Base-by-base conservation (phyloP, 2,797 vertebrate species). In the Numenius phaeopus region DNA sequence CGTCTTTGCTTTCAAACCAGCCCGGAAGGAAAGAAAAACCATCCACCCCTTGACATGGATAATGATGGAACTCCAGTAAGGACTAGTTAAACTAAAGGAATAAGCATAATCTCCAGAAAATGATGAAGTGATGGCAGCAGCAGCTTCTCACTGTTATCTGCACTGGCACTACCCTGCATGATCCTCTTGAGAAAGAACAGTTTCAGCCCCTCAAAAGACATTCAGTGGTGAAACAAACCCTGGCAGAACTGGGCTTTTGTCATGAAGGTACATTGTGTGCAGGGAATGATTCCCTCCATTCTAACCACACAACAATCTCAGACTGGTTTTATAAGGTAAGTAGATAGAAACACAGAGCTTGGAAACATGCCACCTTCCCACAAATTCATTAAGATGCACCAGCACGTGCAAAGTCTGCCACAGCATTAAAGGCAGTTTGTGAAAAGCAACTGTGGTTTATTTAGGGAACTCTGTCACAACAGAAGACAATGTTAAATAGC, bases 401-500 rank as follows among this genome's bases (percentile, higher is more conserved):
- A 57, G 21, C 15, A 75, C 1, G 0, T 14, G 19, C 30, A 17
- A 77, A 61, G 18, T 39, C 50, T 84, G 24, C n/a, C 44, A 55
- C 37, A 54, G 64, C 64, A 37, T 30, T 71, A 62, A 30, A 66
- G 39, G 29, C 50, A 21, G 42, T 13, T 39, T 58, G 54, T 30
- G 5, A 81, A 39, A 11, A 65, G 10, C 8, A 61, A 10, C 4
- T 0, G 0, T 7, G 14, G 62, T 37, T 58, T 72, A 18, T n/a
- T 58, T 72, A 16, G 11, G 26, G 22, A 76, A 7, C 15, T 29
- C 44, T 40, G 13, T 26, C 14, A 6, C 22, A 72, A 39, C 17
- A 70, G 29, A 64, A 8, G 4, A 39, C 4, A 15, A 11, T 5
- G 12, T 40, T 88, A 88, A 83, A 67, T 5, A 81, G 4, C 7